These are phyloP conservation scores for Heliconius nattereri DNA, from an alignment of 1,140 invertebrate genomes.

Conservation along the genomic window DNA sequence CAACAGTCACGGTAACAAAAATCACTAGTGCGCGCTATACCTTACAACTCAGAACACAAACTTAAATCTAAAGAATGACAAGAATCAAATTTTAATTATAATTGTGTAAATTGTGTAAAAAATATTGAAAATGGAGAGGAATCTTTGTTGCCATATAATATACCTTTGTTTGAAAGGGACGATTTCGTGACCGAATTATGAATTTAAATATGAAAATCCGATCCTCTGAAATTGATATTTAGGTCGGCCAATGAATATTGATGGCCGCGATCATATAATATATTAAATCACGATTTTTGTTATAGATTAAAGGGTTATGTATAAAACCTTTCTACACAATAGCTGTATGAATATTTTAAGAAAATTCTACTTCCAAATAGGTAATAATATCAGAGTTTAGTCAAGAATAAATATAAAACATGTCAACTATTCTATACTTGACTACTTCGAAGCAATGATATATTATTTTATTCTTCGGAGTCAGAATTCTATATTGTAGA, in stretches of 20 bases:
- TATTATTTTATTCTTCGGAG: too few species aligned
- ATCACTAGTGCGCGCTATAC: too few species aligned
- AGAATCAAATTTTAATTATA: not conserved
- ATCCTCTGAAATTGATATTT: conserved; percentile 8
- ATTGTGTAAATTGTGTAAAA: not conserved
- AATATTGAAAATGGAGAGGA: not conserved
- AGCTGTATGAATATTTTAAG: not conserved
- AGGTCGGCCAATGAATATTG: not conserved
- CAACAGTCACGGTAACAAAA: too few species aligned
- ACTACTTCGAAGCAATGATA: too few species aligned
- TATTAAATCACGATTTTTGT: conserved; percentile 5
- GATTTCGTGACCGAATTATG: conserved; percentile 5
- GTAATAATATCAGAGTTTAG: too few species aligned
- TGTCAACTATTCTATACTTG: too few species aligned
- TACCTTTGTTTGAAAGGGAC: conserved; percentile 6
- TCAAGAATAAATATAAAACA: too few species aligned
- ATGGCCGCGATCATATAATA: not conserved
- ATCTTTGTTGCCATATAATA: not conserved
- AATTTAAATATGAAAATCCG: conserved; percentile 3
- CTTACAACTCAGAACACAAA: too few species aligned
- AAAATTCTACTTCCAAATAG: not conserved
- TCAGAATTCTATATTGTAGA: too few species aligned
- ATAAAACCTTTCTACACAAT: not conserved
- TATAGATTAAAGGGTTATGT: not conserved
- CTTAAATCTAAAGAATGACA: not conserved